Percentiles rank a stretch among this genome's conserved stretches.
Evolutionary conservation across 92 coral and sea anemone genomes (phyloP).

Genomic region (Paragorgia papillata): DNA sequence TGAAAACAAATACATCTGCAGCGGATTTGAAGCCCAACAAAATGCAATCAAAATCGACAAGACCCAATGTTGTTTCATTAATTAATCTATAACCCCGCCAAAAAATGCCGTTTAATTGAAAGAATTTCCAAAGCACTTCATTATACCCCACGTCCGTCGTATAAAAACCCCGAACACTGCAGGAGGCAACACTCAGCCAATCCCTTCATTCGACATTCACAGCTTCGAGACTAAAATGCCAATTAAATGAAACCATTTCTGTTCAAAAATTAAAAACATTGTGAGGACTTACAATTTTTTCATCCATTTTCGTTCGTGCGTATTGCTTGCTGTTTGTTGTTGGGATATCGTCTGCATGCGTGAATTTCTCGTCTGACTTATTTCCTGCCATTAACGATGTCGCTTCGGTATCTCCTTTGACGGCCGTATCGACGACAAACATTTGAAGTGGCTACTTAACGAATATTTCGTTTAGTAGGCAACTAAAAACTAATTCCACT

Average conservation of each 20-base stretch:
- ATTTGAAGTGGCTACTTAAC: conserved; percentile 36
- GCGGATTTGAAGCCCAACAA: conserved; percentile 19
- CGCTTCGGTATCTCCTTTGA: neutral
- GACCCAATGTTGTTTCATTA: conserved; percentile 22
- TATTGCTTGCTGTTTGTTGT: neutral
- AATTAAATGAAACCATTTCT: neutral
- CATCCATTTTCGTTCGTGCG: neutral
- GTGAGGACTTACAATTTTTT: neutral
- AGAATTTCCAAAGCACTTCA: conserved; percentile 10
- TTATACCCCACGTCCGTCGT: neutral
- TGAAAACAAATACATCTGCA: conserved; percentile 5
- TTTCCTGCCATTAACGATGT: neutral
- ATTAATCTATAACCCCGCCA: conserved; percentile 18
- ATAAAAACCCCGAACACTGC: conserved; percentile 6
- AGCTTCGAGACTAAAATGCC: conserved; percentile 1
- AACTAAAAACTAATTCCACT: too few species aligned
- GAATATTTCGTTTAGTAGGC: neutral
- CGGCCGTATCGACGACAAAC: conserved; percentile 18
- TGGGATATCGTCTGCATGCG: neutral
- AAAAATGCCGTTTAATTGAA: conserved; percentile 42
- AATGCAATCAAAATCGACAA: conserved; percentile 14
- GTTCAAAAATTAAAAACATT: neutral
- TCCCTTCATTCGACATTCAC: neutral
- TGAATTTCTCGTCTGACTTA: neutral
- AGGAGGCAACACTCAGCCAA: conserved; percentile 17